Evolutionary conservation across 2,113 vertebrate species (phyloP).

Genomic region (Bolborhynchus lineola): DNA sequence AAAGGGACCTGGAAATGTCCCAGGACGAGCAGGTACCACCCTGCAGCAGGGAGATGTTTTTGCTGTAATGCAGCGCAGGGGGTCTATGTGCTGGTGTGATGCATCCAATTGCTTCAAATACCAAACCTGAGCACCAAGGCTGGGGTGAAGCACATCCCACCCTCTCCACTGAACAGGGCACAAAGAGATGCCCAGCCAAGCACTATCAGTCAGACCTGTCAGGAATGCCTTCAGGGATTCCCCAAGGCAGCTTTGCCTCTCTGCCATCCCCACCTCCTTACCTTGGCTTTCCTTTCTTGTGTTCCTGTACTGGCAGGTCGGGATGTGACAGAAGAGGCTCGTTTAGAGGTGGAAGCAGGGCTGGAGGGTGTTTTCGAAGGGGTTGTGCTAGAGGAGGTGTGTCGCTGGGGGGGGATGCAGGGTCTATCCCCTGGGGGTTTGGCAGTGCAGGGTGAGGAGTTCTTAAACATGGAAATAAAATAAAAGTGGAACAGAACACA

Average conservation of each 20-base stretch:
- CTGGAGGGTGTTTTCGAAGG: constrained; percentile 76
- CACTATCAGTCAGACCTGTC: background rate
- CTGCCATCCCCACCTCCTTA: constrained; percentile 73
- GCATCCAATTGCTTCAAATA: background rate
- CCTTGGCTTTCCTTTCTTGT: constrained; percentile 69
- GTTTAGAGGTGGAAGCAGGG: constrained; percentile 72
- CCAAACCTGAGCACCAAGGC: background rate
- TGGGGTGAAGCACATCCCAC: background rate
- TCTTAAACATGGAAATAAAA: constrained; percentile 79
- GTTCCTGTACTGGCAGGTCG: constrained; percentile 70
- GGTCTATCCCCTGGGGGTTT: constrained; percentile 74
- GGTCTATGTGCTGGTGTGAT: background rate
- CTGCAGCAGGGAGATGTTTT: background rate
- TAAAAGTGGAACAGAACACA: constrained; percentile 69
- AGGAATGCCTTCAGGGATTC: fast-evolving
- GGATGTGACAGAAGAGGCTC: constrained; percentile 73
- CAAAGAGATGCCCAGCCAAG: background rate
- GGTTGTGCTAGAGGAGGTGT: constrained; percentile 74
- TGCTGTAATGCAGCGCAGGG: background rate
- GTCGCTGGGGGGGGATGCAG: constrained; percentile 75
- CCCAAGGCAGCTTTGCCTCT: background rate
- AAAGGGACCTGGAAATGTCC: background rate
- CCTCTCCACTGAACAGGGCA: background rate
- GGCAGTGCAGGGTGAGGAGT: constrained; percentile 79
- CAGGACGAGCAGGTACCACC: background rate